A percentile compares a stretch with the other conserved stretches of the same genome.
These are phyloP conservation scores for Hemicrepidius hirtus DNA, from an alignment of 2,888 invertebrate genomes.

Conservation along the genomic window DNA sequence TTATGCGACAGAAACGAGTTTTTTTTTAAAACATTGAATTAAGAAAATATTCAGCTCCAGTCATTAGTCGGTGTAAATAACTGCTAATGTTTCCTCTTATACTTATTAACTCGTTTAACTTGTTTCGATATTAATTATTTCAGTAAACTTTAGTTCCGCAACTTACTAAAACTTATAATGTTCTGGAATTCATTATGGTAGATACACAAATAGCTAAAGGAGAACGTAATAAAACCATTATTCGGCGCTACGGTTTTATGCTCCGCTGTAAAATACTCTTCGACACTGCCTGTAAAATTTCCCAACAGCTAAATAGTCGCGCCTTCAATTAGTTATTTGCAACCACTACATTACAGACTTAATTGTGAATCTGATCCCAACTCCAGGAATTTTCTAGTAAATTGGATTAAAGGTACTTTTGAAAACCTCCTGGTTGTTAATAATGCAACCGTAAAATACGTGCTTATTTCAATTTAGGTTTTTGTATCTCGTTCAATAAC, in stretches of 20 bases:
- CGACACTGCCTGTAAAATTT: slow-evolving; percentile 28
- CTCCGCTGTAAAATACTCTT: slow-evolving; percentile 27
- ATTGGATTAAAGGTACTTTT: neutral
- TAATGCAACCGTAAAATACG: too few species aligned
- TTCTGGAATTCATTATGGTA: slow-evolving; percentile 35
- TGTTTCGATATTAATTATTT: slow-evolving; percentile 32
- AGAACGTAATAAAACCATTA: slow-evolving; percentile 30
- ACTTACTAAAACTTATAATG: slow-evolving; percentile 34
- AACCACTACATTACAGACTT: slow-evolving; percentile 18
- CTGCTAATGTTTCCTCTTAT: slow-evolving; percentile 21
- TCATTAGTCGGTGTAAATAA: slow-evolving; percentile 1
- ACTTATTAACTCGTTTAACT: slow-evolving; percentile 29
- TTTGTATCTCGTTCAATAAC: too few species aligned
- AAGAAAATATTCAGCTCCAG: neutral
- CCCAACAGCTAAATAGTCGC: slow-evolving; percentile 4
- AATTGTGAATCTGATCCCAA: slow-evolving; percentile 4
- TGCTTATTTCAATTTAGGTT: too few species aligned
- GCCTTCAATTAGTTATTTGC: slow-evolving; percentile 19
- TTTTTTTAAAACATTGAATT: too few species aligned
- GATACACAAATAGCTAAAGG: slow-evolving; percentile 36
- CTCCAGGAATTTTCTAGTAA: neutral
- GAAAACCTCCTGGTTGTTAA: neutral
- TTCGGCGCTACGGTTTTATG: slow-evolving; percentile 26
- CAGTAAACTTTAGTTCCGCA: slow-evolving; percentile 17
- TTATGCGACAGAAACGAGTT: too few species aligned